Base-by-base conservation (phyloP, 2,113 vertebrate genomes). In the Rallus limicola region DNA sequence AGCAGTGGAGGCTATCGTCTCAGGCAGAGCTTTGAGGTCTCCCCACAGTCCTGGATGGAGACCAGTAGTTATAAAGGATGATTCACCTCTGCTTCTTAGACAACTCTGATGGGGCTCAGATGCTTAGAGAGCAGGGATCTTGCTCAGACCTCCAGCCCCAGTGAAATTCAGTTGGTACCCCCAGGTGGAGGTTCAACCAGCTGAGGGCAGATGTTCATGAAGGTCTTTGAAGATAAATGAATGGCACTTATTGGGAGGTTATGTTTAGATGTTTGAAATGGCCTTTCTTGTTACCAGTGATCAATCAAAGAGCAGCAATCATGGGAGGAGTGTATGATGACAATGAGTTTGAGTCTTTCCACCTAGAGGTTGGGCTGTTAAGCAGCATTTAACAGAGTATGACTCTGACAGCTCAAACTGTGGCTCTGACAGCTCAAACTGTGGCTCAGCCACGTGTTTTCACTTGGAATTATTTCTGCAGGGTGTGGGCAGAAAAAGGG, bases 371-470 rank as follows among this genome's bases (percentile, higher is more conserved):
- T 20, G 25, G 14, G 19, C 25, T 62, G 16, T 48, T 60, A 56
- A 31, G 31, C n/a, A 36, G 40, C 29, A 16, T 33, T 23, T 21
- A n/a, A 40, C 40, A 65, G 20, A 19, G 5, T 23, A 31, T 6
- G 13, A 40, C 16, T 13, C n/a, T n/a, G n/a, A n/a, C n/a, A n/a
- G n/a, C n/a, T n/a, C n/a, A n/a, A n/a, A n/a, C n/a, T n/a, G n/a
- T n/a, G n/a, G n/a, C n/a, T n/a, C n/a, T n/a, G 34, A 23, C 18
- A 53, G 24, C 38, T 71, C 71, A 60, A 28, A 34, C 20, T 13
- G 7, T 11, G 10, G 8, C 31, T 53, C 36, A 52, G 34, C 20
- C 24, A 25, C 0, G 0, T 2, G 33, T 58, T 58, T 58, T 40
- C 11, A 52, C 29, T 59, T 25, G 2, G 0, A 67, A 38, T 60